Evolutionary conservation across 2,888 invertebrate species (phyloP).

Genomic region (Andrena bicolor): DNA sequence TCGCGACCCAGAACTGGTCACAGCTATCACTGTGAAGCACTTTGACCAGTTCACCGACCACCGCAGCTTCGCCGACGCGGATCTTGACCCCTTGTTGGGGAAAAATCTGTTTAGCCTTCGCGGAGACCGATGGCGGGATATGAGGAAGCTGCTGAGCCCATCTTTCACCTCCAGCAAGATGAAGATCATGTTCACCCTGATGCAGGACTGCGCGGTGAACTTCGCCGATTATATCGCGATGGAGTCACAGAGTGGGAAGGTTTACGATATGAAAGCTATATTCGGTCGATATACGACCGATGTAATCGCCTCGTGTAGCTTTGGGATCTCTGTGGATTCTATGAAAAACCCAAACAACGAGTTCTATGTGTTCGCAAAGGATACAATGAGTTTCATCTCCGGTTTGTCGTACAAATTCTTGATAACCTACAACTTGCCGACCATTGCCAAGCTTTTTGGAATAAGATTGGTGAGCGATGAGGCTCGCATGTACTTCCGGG

Average conservation of each 20-base stretch:
- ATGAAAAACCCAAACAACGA: not conserved
- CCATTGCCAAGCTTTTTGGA: constrained; percentile 29
- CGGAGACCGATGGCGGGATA: constrained; percentile 79
- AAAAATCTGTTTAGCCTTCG: constrained; percentile 69
- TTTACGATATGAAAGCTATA: not conserved
- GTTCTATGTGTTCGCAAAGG: not conserved
- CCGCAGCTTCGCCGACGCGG: constrained; percentile 67
- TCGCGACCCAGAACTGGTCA: constrained; percentile 78
- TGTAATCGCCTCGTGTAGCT: not conserved
- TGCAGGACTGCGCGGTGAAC: not conserved
- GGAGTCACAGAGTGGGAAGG: not conserved
- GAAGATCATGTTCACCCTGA: not conserved
- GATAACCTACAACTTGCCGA: constrained; percentile 47
- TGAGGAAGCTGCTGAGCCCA: not conserved
- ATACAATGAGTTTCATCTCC: not conserved
- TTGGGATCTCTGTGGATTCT: not conserved
- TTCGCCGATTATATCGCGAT: not conserved
- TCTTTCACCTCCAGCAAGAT: not conserved
- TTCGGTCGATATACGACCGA: not conserved
- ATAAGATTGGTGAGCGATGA: constrained; percentile 43
- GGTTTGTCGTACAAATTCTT: constrained; percentile 46
- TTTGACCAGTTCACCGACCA: constrained; percentile 79
- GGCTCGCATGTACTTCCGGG: constrained; percentile 37
- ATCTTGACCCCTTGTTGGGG: constrained; percentile 66
- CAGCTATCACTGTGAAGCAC: constrained; percentile 74